Evolutionary conservation across 2,888 invertebrate species (phyloP), one percentile per base, ranked within the genome.

Genomic region (Dynastes grantii): DNA sequence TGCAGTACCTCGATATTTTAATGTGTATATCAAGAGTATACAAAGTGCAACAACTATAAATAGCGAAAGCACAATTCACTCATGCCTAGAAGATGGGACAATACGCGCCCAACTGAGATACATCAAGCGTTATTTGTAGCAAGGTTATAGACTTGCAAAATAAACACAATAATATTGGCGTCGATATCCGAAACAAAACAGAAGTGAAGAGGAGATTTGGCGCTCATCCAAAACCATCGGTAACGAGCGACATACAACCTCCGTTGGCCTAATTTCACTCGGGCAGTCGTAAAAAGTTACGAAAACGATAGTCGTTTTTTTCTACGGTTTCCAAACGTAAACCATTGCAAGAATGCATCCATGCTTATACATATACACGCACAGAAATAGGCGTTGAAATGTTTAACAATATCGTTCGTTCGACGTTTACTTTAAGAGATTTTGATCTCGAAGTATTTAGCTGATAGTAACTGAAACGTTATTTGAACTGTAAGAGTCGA

Each of bases 131-230:
- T 79, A 78, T 79, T 79, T 76, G 79, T 70, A 76, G 65, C 70
- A 76, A 79, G 79, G 76, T 79, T 79, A 76, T 76, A 76, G 58
- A 67, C 65, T 76, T 51, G 68, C 58, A 79, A 79, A 79, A 79
- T 79, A 79, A 79, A 79, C 79, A 76, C 49, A 70, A 70, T 76
- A 79, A 61, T 70, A 65, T n/a, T 58, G 49, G 71, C 71, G 76
- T 79, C 79, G 81, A 79, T 80, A 79, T 76, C 67, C 79, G 78
- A 81, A 78, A 76, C 64, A 78, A 81, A 81, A 78, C 80, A 76
- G 77, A 78, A 81, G 49, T 73, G 71, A 65, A 51, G 49, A 68
- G 68, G 16, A 78, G 71, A 71, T 71, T 63, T 78, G 78, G 78
- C 78, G 51, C 40, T 53, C 51, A n/a, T 73, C 78, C 78, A 78